Evolutionary conservation across 2,113 vertebrate genomes (phyloP), one percentile per base, ranked within the genome.

Genomic region (Salvelinus alpinus): DNA sequence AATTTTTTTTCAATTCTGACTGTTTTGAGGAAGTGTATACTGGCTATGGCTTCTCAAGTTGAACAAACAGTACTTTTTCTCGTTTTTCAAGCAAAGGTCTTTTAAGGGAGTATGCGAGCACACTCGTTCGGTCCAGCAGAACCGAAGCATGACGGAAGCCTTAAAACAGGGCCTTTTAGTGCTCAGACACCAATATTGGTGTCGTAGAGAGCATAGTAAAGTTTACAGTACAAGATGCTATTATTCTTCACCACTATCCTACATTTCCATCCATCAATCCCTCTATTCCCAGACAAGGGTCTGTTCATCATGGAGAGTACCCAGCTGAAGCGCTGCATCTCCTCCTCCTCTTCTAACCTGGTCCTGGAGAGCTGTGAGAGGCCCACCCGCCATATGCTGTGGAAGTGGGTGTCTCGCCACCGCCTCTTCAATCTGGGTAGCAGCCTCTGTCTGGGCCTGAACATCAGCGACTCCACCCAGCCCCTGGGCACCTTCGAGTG

Each of bases 391-490:
- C 38, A 85, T 76, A 95, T 96, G 96, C 84, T 97, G 3, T 99
- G 97, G 97, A 98, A 97, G 90, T 99, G 97, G 97, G 96, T 95
- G 2, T 96, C 97, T 57, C 91, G 91, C 18, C 94, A 85, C 70
- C 94, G 85, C 4, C 96, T 99, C 25, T 98, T 95, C 88, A 97
- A 98, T 72, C 11, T 96, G 31, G 95, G 95, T 78, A 91, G 87
- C 83, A 94, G 91, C 31, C 83, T 80, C 48, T 99, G 97, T 68
- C 93, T 99, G 0, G 97, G 96, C 31, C 91, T 98, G 75, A 94
- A 96, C 80, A 67, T 93, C 27, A 95, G 88, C 0, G 82, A 90
- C 27, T 54, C 81, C 0, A 89, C 91, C 16, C 92, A 95, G 81
- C 93, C 94, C 0, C 82, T 98, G 4, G 83, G 88, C 16, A 87